Base-by-base conservation (phyloP, 2,888 invertebrate species). In the Belgica antarctica region DNA sequence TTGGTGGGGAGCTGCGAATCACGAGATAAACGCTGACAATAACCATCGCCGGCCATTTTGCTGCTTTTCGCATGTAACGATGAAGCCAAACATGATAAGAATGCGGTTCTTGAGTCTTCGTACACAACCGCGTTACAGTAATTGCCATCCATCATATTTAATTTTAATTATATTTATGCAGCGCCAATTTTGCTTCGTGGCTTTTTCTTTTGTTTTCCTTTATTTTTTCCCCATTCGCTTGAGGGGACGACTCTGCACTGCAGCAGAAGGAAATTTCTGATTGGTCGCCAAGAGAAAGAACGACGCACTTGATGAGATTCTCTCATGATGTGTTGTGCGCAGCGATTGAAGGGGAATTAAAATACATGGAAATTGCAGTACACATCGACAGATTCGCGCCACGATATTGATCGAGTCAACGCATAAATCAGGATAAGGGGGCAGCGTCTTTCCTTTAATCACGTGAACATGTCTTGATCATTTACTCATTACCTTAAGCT, bases 401-500 rank as follows among this genome's bases (percentile, higher is more conserved):
- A 8, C 12, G 34, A 31, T 31, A 31, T 31, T 31, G 34, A 31
- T 31, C 34, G 34, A 31, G 12, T 8, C 5, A 31, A 8, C 7
- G 12, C 5, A 31, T 31, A 12, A 31, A 31, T 8, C 12, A 8
- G 12, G 34, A 31, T 8, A 31, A 8, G 34, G 7, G 12, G 12
- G 34, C 12, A 5, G 5, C 12, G 34, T 12, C 12, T 5, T 31
- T 31, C 12, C 12, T 12, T 31, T 31, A 31, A 31, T 31, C 34
- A 31, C 12, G 5, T 12, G 34, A 31, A 8, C 34, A 31, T 31
- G 34, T 8, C 34, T 31, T 12, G 34, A 31, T 31, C 5, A 8
- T 31, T 31, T 31, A 31, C 34, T 8, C 34, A 31, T 31, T 31
- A 52, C 66, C 66, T 46, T 47, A 47, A 66, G 66, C 66, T 66